Conservation (phyloP, 2,113 vertebrate genomes). For the Columbina picui region DNA sequence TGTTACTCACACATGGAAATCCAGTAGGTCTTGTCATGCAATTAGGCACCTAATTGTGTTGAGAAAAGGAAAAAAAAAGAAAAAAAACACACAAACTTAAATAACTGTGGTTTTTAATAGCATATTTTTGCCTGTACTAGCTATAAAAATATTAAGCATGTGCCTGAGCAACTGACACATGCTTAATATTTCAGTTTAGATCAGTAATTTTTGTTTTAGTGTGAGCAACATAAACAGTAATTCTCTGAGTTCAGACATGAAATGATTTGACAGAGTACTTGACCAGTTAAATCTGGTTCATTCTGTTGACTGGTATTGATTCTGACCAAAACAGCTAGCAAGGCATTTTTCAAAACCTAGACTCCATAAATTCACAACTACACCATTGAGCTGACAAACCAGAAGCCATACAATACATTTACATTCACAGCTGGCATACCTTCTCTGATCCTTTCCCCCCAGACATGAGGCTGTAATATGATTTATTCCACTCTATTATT, state of each 20-base stretch:
- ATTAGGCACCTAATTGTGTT: background rate
- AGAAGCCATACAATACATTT: constrained; percentile 55
- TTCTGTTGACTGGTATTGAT: constrained; percentile 34
- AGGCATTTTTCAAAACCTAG: constrained; percentile 39
- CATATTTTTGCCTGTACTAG: background rate
- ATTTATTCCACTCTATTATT: constrained; percentile 64
- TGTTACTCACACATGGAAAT: background rate
- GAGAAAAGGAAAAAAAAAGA: background rate
- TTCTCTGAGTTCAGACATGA: background rate
- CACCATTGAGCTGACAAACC: constrained; percentile 36
- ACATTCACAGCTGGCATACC: constrained; percentile 39
- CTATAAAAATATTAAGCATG: background rate
- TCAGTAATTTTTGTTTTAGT: background rate
- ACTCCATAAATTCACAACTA: constrained; percentile 54
- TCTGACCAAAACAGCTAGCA: background rate
- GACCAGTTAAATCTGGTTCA: constrained; percentile 2
- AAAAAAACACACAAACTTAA: background rate
- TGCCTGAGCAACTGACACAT: background rate
- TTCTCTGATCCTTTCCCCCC: constrained; percentile 42
- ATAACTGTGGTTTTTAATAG: background rate
- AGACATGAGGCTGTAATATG: constrained; percentile 40
- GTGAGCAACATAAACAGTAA: background rate
- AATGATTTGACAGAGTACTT: background rate
- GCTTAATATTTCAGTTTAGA: background rate
- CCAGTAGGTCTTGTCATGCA: background rate